phyloP scores from a whole-genome alignment of 1,140 invertebrate species.

The Zaprionus inermis region DNA sequence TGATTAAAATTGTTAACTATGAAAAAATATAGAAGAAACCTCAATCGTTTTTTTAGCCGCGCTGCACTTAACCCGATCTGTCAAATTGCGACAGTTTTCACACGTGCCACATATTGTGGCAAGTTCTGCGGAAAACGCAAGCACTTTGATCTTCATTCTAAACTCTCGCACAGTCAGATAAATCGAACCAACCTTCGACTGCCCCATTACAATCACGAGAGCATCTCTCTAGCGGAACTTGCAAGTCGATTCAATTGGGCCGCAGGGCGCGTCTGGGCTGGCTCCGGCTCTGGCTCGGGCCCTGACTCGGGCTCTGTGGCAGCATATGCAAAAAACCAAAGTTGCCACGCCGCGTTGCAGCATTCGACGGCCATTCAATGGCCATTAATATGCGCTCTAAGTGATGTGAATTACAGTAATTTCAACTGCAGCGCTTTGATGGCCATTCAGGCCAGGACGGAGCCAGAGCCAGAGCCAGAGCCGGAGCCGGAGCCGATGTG shows the following conservation, averaged over 20 bases:
- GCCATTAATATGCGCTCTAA: constrained; percentile 84
- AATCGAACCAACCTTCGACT: neutral
- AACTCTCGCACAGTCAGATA: neutral
- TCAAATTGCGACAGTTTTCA: constrained; percentile 39
- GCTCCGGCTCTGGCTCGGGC: neutral
- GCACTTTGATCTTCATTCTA: neutral
- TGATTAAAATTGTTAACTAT: constrained; percentile 72
- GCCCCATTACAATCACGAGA: constrained; percentile 12
- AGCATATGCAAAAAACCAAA: constrained; percentile 30
- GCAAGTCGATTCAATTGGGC: constrained; percentile 33
- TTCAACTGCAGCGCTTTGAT: constrained; percentile 68
- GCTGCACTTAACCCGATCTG: constrained; percentile 22
- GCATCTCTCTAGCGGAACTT: constrained; percentile 36
- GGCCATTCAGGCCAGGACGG: constrained; percentile 26
- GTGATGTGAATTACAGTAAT: constrained; percentile 83
- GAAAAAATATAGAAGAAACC: constrained; percentile 10
- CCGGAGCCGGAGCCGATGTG: neutral
- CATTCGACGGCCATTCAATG: constrained; percentile 64
- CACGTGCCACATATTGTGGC: constrained; percentile 22
- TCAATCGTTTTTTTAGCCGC: constrained; percentile 1
- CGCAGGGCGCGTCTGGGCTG: constrained; percentile 42
- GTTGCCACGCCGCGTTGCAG: constrained; percentile 14
- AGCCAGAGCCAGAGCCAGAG: neutral
- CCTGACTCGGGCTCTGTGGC: neutral
- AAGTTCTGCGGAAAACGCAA: neutral